Conservation (phyloP, 2,888 invertebrate species). For the Melinopterus prodromus region DNA sequence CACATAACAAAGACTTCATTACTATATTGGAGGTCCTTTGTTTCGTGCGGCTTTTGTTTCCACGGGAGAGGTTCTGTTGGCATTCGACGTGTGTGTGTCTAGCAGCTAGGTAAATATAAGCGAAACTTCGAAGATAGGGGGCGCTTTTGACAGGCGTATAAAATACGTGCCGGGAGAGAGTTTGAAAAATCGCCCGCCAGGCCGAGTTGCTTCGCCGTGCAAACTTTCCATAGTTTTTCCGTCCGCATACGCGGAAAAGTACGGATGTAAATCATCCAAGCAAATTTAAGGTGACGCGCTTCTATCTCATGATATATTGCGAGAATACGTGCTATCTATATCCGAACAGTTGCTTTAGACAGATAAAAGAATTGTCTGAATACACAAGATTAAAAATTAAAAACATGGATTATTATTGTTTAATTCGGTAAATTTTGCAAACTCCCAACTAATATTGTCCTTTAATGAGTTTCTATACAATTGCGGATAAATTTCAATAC, state of each 20-base stretch:
- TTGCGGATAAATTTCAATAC: too few relatives aligned
- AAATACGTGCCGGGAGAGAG: constrained; percentile 17
- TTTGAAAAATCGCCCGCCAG: constrained; percentile 22
- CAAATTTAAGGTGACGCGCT: constrained; percentile 22
- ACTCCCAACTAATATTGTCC: too few relatives aligned
- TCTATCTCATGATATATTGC: constrained; percentile 21
- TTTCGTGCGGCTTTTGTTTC: neutral
- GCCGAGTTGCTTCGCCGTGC: neutral
- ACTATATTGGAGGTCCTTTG: neutral
- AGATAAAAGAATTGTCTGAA: too few relatives aligned
- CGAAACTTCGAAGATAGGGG: constrained; percentile 20
- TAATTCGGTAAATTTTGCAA: too few relatives aligned
- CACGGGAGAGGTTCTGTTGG: neutral
- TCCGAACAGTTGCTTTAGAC: neutral
- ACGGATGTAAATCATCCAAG: constrained; percentile 22
- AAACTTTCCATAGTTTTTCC: constrained; percentile 24
- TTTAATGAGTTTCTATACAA: too few relatives aligned
- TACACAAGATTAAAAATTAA: too few relatives aligned
- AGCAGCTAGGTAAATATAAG: neutral
- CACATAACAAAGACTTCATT: neutral
- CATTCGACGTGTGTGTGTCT: neutral
- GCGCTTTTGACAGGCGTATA: constrained; percentile 18
- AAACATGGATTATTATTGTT: too few relatives aligned
- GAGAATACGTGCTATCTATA: constrained; percentile 7
- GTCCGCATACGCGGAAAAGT: constrained; percentile 21